These are phyloP conservation scores for Rhegmatorhina hoffmannsi DNA, from an alignment of 2,113 vertebrate species.

Conservation along the genomic window DNA sequence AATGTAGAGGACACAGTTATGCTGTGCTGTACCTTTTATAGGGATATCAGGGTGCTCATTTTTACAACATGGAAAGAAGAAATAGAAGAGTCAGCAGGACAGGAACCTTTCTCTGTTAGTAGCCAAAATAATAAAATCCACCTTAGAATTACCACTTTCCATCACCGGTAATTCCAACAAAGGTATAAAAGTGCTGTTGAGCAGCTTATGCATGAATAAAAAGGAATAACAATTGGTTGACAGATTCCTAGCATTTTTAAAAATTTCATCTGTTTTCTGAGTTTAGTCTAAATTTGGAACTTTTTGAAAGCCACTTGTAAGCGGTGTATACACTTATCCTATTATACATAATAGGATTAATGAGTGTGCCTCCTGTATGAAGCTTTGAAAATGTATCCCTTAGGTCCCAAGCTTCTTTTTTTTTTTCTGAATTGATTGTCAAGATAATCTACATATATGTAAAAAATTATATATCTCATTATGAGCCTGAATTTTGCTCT, in stretches of 20 bases:
- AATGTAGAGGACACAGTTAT: neutral
- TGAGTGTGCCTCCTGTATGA: neutral
- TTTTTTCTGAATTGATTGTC: neutral
- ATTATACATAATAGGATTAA: neutral
- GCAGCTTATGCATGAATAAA: neutral
- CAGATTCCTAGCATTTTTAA: neutral
- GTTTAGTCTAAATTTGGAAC: neutral
- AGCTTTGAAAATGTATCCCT: neutral
- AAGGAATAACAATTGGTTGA: neutral
- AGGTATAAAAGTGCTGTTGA: neutral
- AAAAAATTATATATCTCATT: neutral
- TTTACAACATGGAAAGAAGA: neutral
- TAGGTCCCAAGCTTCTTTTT: neutral
- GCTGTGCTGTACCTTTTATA: neutral
- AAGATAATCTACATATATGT: neutral
- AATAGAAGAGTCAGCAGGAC: neutral
- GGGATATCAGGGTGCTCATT: neutral
- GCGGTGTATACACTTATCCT: neutral
- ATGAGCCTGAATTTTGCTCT: neutral
- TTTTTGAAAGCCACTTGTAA: neutral
- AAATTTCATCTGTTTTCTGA: neutral
- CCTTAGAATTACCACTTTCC: neutral
- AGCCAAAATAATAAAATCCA: constrained; percentile 32
- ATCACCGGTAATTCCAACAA: neutral
- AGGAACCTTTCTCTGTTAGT: neutral